Percentiles rank a stretch among this genome's conserved stretches.
These are phyloP conservation scores for Phalangium opilio DNA, from an alignment of 2,888 invertebrate species.

Conservation along the genomic window DNA sequence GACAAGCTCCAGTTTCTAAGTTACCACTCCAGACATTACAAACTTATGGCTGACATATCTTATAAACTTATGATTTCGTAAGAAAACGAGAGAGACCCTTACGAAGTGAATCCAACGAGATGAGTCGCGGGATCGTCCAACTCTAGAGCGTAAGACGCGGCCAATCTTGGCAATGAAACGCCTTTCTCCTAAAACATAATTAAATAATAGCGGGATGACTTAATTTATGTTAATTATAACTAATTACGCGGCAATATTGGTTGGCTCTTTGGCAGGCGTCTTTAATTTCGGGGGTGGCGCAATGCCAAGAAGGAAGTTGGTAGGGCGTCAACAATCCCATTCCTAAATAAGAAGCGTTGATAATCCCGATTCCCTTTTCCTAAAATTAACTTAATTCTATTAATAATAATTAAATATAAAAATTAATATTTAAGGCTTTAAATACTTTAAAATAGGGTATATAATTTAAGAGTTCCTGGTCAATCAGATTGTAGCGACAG, in stretches of 20 bases:
- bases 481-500: constrained; percentile 60
- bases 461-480: constrained; percentile 56
- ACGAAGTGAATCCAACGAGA: constrained; percentile 58
- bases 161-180: constrained; percentile 28
- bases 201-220: constrained; percentile 14
- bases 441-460: constrained; percentile 63
- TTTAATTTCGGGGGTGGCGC: constrained; percentile 48
- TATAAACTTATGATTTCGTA: too few species aligned
- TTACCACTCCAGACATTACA: too few species aligned
- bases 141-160: constrained; percentile 28
- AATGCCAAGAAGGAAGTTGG: constrained; percentile 49
- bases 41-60: too few species aligned
- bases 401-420: neutral
- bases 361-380: constrained; percentile 55
- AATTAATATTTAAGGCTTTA: too few species aligned
- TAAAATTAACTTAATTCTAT: constrained; percentile 33
- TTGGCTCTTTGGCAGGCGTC: constrained; percentile 44
- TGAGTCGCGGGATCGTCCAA: constrained; percentile 48
- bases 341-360: constrained; percentile 65
- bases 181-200: constrained; percentile 23
- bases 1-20: too few species aligned
- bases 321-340: constrained; percentile 67
- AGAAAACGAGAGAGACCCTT: too few species aligned
- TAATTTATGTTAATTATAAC: too few species aligned
- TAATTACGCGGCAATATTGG: constrained; percentile 21